Conservation (phyloP, 2,888 invertebrate genomes). For the Sialis lutaria region DNA sequence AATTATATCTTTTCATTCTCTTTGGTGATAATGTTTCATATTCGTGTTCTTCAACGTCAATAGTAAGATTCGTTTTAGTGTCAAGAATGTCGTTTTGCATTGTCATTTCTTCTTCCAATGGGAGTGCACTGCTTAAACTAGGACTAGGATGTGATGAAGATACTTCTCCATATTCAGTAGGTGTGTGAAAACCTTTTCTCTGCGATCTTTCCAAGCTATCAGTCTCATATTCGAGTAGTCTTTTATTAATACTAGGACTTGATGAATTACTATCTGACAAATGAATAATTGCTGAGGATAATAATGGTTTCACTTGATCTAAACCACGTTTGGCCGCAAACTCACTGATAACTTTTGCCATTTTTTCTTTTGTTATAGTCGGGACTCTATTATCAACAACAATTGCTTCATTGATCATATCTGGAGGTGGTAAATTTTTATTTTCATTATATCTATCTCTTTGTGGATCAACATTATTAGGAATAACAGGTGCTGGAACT, state of each 20-base stretch:
- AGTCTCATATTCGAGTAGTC: constrained; percentile 41
- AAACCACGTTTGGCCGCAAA: constrained; percentile 15
- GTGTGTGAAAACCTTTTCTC: constrained; percentile 33
- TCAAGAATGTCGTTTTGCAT: constrained; percentile 61
- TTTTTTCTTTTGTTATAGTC: constrained; percentile 23
- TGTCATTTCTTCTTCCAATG: constrained; percentile 64
- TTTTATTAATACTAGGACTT: background rate
- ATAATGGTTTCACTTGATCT: background rate
- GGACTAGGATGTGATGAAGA: constrained; percentile 56
- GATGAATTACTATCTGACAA: background rate
- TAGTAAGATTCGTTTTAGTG: constrained; percentile 26
- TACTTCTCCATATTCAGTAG: constrained; percentile 43
- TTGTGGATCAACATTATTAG: background rate
- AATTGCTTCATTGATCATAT: constrained; percentile 50
- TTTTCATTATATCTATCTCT: constrained; percentile 17
- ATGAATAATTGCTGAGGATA: background rate
- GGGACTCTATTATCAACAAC: constrained; percentile 26
- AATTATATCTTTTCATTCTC: constrained; percentile 28
- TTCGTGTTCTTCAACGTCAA: constrained; percentile 20
- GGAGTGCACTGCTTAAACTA: constrained; percentile 52
- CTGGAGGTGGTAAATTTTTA: constrained; percentile 27
- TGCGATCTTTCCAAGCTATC: constrained; percentile 52
- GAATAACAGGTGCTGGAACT: constrained; percentile 4
- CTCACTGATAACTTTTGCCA: constrained; percentile 43
- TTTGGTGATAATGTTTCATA: constrained; percentile 25